Percentiles rank a stretch among this genome's conserved stretches.
These are phyloP conservation scores for Neodontobutis hainanensis DNA, from an alignment of 2,113 vertebrate species.

Conservation along the genomic window DNA sequence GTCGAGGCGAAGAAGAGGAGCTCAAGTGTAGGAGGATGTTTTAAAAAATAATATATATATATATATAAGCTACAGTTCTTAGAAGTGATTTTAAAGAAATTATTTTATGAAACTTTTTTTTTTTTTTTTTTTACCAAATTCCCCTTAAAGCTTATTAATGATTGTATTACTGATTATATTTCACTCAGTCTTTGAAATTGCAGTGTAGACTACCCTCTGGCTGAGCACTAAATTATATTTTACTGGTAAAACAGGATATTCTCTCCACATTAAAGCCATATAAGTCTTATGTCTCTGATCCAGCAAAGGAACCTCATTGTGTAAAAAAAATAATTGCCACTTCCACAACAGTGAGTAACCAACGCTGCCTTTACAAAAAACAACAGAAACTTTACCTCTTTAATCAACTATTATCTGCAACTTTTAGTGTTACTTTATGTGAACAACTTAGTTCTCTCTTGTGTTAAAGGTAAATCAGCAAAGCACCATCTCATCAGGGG, in stretches of 20 bases:
- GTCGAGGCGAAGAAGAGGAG: not conserved
- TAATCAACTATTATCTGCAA: constrained; percentile 24
- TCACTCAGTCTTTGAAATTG: constrained; percentile 12
- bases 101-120: not conserved
- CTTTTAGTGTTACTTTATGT: constrained; percentile 36
- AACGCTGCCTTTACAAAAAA: constrained; percentile 9
- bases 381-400: constrained; percentile 7
- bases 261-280: constrained; percentile 17
- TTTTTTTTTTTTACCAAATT: constrained; percentile 1
- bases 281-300: constrained; percentile 30
- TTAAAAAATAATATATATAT: not conserved
- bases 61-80: constrained; percentile 6
- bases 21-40: not conserved
- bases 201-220: constrained; percentile 24
- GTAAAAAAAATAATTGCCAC: constrained; percentile 32
- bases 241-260: constrained; percentile 16
- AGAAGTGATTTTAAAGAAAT: not conserved
- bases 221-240: constrained; percentile 45
- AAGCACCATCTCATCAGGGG: constrained; percentile 23
- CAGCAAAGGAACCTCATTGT: constrained; percentile 25
- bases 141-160: constrained; percentile 16
- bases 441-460: constrained; percentile 18
- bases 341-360: constrained; percentile 16
- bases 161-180: constrained; percentile 6
- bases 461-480: constrained; percentile 12